Conservation (phyloP, 2,888 invertebrate species). For the Drosophila demipolita region DNA sequence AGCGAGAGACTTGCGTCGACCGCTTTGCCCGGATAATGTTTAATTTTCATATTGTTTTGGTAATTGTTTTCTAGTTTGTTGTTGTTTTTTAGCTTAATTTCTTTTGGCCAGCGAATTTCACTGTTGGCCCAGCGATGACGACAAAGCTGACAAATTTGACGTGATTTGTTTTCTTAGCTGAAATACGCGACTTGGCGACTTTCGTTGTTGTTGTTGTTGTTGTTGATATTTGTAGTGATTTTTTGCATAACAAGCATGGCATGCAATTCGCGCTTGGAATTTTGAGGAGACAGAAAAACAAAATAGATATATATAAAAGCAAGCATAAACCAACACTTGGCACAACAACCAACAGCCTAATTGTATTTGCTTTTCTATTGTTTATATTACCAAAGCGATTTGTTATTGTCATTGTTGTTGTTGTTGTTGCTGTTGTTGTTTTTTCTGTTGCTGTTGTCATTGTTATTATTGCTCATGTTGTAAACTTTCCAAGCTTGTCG, state of each 20-base stretch:
- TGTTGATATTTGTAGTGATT: slow-evolving; percentile 29
- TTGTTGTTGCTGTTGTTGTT: slow-evolving; percentile 23
- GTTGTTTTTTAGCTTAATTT: slow-evolving; percentile 11
- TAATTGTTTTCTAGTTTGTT: slow-evolving; percentile 19
- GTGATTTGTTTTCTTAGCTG: slow-evolving; percentile 63
- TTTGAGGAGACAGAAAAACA: slow-evolving; percentile 49
- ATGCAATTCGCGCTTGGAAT: slow-evolving; percentile 73
- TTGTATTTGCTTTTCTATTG: slow-evolving; percentile 71
- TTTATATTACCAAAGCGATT: slow-evolving; percentile 60
- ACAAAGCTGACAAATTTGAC: slow-evolving; percentile 45
- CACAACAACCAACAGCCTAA: slow-evolving; percentile 52
- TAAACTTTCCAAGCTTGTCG: slow-evolving; percentile 64
- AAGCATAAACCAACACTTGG: slow-evolving; percentile 2
- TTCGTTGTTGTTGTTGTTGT: slow-evolving; percentile 29
- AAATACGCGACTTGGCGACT: slow-evolving; percentile 34
- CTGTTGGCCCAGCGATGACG: slow-evolving; percentile 39
- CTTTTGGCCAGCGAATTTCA: slow-evolving; percentile 53
- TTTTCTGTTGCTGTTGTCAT: slow-evolving; percentile 21
- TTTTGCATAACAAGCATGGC: slow-evolving; percentile 72
- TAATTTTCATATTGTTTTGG: slow-evolving; percentile 89
- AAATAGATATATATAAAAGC: neutral
- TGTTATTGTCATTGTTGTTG: slow-evolving; percentile 24
- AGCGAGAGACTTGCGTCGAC: slow-evolving; percentile 89
- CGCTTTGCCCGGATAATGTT: slow-evolving; percentile 93
- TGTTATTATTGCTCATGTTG: slow-evolving; percentile 35